Conservation (phyloP, 2,888 invertebrate species). For the Melolontha melolontha region DNA sequence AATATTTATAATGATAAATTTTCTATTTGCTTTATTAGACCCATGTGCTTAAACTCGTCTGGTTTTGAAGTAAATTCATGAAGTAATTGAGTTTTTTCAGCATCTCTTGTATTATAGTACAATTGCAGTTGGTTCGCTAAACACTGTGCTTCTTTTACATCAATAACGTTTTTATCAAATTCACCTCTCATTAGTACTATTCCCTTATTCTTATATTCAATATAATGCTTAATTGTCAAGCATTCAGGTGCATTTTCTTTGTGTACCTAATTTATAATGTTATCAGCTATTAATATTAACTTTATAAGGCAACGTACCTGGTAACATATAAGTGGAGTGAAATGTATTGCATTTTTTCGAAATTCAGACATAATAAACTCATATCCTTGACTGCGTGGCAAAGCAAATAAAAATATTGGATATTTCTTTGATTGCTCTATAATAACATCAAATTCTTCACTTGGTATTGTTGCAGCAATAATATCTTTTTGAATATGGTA, state of each 20-base stretch:
- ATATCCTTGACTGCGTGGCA: constrained; percentile 86
- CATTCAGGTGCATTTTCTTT: constrained; percentile 92
- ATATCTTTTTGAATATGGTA: constrained; percentile 84
- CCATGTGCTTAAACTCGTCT: constrained; percentile 84
- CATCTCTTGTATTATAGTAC: constrained; percentile 80
- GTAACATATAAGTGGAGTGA: constrained; percentile 86
- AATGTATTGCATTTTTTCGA: constrained; percentile 79
- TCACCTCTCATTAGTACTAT: constrained; percentile 88
- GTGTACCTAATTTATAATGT: constrained; percentile 71
- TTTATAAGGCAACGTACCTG: constrained; percentile 69
- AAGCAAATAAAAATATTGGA: constrained; percentile 82
- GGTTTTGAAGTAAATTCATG: constrained; percentile 78
- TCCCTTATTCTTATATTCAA: constrained; percentile 79
- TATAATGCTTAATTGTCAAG: constrained; percentile 82
- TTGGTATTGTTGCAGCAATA: constrained; percentile 79
- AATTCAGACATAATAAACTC: constrained; percentile 88
- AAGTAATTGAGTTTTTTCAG: constrained; percentile 73
- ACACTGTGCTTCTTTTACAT: constrained; percentile 84
- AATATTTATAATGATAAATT: constrained; percentile 38
- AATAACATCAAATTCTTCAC: constrained; percentile 71
- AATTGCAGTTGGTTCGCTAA: constrained; percentile 87
- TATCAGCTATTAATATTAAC: constrained; percentile 1
- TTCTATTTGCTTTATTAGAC: constrained; percentile 82
- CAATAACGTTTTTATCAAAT: constrained; percentile 82
- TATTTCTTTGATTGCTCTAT: constrained; percentile 70